Base-by-base conservation (phyloP, 2,113 vertebrate species). In the Rhabdornis inornatus region DNA sequence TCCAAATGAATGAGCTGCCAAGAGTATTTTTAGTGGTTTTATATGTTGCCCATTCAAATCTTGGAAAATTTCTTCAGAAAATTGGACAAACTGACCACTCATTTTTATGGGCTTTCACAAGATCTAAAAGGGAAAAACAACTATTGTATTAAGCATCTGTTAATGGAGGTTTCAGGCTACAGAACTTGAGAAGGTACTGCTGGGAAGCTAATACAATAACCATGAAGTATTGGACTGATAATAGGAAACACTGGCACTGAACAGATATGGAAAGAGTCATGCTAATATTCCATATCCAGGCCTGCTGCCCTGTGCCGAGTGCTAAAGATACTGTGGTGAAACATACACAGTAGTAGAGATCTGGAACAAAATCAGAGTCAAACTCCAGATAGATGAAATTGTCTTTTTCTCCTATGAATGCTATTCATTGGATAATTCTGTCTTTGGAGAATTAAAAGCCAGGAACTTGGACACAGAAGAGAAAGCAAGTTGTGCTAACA, bases 21-120 rank as follows among this genome's bases (percentile, higher is more conserved):
- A 56, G 88, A 93, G 94, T 95, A 97, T 96, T 97, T 96, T 96
- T 97, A 96, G 95, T 96, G 92, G 79, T 92, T 96, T 97, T 96
- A 96, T 95, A 91, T 86, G 85, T 77, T 97, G 95, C 93, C 95
- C 96, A 81, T 97, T 96, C 92, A 95, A 89, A 93, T 90, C 92
- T 94, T 95, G 96, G 96, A 97, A 97, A 97, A 96, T 93, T 95
- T 97, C 93, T 96, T 92, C 47, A 96, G 85, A 93, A 87, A 94
- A 90, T 96, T 97, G 96, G 96, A 96, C 93, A 90, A 96, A 96
- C 87, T 95, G 96, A 95, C 96, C 96, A 75, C 68, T 96, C 90
- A 56, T 86, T 96, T 96, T 96, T 97, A 94, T 77, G 52, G 75
- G 55, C 68, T 96, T 95, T 95, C 24, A 24, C 90, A 92, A 96